Evolutionary conservation across 2,113 vertebrate species (phyloP).

Genomic region (Cricetomys ansorgei): DNA sequence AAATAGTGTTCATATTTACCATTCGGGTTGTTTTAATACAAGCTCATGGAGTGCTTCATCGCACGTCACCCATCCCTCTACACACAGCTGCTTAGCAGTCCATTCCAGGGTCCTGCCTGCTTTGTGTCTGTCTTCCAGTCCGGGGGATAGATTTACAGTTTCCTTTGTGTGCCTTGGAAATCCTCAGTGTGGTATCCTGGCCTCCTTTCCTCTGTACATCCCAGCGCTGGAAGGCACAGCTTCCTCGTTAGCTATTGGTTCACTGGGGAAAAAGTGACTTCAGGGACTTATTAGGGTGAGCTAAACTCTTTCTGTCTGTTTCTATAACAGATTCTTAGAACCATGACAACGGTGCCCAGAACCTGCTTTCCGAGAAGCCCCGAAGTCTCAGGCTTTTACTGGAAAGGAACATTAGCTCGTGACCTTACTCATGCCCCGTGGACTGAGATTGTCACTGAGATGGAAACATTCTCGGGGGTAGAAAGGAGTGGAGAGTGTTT

Average conservation of each 20-base stretch:
- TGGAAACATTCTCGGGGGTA: neutral
- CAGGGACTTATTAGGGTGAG: constrained; percentile 12
- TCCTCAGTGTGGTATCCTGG: neutral
- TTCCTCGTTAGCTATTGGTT: constrained; percentile 60
- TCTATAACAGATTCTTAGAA: neutral
- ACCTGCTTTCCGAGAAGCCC: constrained; percentile 18
- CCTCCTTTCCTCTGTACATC: neutral
- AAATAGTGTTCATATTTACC: constrained; percentile 76
- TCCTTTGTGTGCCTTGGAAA: constrained; percentile 50
- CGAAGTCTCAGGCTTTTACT: neutral
- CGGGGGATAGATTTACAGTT: constrained; percentile 26
- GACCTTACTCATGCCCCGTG: neutral
- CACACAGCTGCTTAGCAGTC: neutral
- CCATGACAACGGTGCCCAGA: constrained; percentile 3
- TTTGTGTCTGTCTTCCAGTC: constrained; percentile 53
- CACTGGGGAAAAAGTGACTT: constrained; percentile 2
- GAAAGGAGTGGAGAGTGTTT: constrained; percentile 21
- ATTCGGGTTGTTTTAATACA: constrained; percentile 67
- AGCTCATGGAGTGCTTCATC: constrained; percentile 39
- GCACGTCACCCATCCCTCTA: constrained; percentile 7
- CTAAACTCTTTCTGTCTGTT: constrained; percentile 4
- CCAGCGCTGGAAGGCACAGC: neutral
- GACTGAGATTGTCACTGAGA: constrained; percentile 34
- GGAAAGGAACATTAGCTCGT: neutral
- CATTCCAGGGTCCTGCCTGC: neutral